These are phyloP conservation scores for Gallinago nigripennis DNA, from an alignment of 2,797 vertebrate genomes.

Conservation along the genomic window DNA sequence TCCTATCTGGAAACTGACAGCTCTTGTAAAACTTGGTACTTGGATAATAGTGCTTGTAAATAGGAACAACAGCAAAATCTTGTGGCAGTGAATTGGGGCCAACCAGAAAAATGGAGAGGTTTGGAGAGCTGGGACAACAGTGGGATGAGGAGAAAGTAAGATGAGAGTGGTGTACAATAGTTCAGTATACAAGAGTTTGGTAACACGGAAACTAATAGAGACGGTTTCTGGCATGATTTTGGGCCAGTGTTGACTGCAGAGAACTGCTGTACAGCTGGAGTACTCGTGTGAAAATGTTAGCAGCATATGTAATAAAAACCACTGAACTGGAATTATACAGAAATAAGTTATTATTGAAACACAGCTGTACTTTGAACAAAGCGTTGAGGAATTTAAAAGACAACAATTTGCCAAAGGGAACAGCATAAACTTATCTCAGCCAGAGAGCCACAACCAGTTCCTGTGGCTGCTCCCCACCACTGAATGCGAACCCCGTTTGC, in stretches of 20 bases:
- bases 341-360: slow-evolving; percentile 59
- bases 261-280: slow-evolving; percentile 21
- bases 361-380: slow-evolving; percentile 61
- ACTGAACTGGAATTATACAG: slow-evolving; percentile 36
- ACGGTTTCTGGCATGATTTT: slow-evolving; percentile 5
- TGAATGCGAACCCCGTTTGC: neutral
- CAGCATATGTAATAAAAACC: slow-evolving; percentile 42
- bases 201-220: neutral
- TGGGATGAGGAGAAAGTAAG: neutral
- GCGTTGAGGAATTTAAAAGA: slow-evolving; percentile 23
- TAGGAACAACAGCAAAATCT: neutral
- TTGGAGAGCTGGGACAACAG: neutral
- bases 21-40: neutral
- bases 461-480: slow-evolving; percentile 18
- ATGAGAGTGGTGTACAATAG: neutral
- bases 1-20: neutral
- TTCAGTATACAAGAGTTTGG: neutral
- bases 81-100: neutral
- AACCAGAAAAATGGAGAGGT: neutral
- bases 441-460: slow-evolving; percentile 48
- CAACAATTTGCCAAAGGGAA: slow-evolving; percentile 58
- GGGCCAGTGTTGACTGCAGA: neutral
- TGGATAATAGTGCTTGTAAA: neutral
- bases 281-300: slow-evolving; percentile 55
- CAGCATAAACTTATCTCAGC: slow-evolving; percentile 46